Percentiles rank a stretch among this genome's conserved stretches.
phyloP scores from a whole-genome alignment of 2,888 invertebrate genomes.

The Hirtodrosophila histrioides region DNA sequence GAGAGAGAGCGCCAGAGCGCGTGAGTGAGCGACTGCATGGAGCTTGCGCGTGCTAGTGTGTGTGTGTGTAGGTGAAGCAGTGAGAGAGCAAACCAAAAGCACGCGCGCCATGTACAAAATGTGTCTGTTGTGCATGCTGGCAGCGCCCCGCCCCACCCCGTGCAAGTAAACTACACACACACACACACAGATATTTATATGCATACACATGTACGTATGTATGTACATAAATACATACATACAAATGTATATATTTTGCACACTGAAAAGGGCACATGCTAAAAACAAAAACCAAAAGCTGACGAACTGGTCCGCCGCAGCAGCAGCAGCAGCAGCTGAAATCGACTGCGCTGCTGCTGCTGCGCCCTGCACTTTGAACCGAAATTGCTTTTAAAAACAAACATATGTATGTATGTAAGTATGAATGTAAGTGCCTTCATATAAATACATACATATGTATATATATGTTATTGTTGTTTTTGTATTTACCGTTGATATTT shows the following conservation, averaged over 20 bases:
- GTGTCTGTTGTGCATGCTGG: conserved; percentile 62
- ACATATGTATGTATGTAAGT: background rate
- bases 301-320: conserved; percentile 56
- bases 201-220: background rate
- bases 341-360: conserved; percentile 30
- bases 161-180: conserved; percentile 23
- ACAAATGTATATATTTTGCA: conserved; percentile 16
- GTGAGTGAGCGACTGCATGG: conserved; percentile 22
- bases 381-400: conserved; percentile 37
- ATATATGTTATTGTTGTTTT: conserved; percentile 23
- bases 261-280: conserved; percentile 69
- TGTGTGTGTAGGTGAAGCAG: conserved; percentile 52
- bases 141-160: conserved; percentile 37
- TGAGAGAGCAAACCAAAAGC: conserved; percentile 59
- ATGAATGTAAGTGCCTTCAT: background rate
- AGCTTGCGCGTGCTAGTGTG: conserved; percentile 48
- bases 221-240: conserved; percentile 1
- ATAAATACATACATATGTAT: background rate
- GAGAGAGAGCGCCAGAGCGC: conserved; percentile 3
- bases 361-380: conserved; percentile 58
- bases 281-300: conserved; percentile 65
- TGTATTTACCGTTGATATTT: conserved; percentile 39
- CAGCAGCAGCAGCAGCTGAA: conserved; percentile 21
- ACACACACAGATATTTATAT: conserved; percentile 12
- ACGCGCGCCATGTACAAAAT: conserved; percentile 64